phyloP scores from a whole-genome alignment of 2,888 invertebrate species.

The Punctoribates punctum region DNA sequence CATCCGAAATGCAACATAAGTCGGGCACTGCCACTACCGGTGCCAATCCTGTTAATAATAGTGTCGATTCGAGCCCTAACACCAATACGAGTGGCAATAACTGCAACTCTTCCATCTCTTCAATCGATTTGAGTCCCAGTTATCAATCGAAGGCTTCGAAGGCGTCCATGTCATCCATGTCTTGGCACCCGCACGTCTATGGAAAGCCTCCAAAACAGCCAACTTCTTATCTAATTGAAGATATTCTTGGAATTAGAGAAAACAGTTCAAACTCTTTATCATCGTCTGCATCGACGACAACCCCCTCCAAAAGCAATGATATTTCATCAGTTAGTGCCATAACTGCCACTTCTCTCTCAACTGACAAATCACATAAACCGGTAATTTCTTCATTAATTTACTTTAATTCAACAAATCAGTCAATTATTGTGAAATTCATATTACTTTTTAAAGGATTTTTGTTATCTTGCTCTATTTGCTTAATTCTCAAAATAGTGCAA shows the following conservation, averaged over 20 bases:
- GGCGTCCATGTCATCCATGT: neutral
- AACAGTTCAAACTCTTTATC: constrained; percentile 33
- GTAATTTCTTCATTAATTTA: constrained; percentile 14
- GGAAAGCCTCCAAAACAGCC: constrained; percentile 73
- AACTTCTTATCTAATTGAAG: constrained; percentile 80
- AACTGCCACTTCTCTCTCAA: neutral
- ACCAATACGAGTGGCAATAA: neutral
- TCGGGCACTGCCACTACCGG: constrained; percentile 9
- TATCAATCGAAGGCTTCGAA: constrained; percentile 12
- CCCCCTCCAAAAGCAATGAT: constrained; percentile 35
- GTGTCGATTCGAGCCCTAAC: neutral
- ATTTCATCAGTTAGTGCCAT: constrained; percentile 34
- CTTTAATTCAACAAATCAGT: neutral
- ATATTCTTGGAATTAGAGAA: constrained; percentile 68
- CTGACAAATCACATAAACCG: constrained; percentile 23
- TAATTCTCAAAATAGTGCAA: too few species aligned
- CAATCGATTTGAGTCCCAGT: neutral
- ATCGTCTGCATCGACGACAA: constrained; percentile 27
- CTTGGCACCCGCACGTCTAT: constrained; percentile 86
- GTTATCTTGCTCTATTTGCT: too few species aligned
- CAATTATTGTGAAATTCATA: too few species aligned
- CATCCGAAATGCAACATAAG: constrained; percentile 22
- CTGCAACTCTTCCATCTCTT: neutral
- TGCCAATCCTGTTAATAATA: constrained; percentile 14
- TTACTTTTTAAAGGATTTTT: too few species aligned